Percentiles rank a stretch among this genome's conserved stretches.
These are phyloP conservation scores for Lacerta viridis DNA, from an alignment of 2,797 vertebrate species.

Conservation along the genomic window DNA sequence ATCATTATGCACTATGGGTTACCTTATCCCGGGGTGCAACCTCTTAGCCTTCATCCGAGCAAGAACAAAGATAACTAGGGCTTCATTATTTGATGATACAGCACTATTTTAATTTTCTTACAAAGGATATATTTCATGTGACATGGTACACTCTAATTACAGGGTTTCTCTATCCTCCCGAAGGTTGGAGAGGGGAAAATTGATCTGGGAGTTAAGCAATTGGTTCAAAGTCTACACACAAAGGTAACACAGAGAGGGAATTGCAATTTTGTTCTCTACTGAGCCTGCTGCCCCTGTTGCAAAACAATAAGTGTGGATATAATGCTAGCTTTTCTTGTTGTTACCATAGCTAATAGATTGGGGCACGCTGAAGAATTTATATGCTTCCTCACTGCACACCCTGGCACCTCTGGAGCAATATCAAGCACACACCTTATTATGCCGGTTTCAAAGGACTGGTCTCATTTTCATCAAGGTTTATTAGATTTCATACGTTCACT, in stretches of 20 bases:
- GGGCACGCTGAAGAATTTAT: neutral
- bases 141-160: neutral
- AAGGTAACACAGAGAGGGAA: slow-evolving; percentile 48
- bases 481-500: too few relatives aligned
- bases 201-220: slow-evolving; percentile 38
- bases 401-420: neutral
- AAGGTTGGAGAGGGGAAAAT: slow-evolving; percentile 61
- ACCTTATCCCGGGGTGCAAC: neutral
- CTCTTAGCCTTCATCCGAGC: neutral
- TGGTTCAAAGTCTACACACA: slow-evolving; percentile 30
- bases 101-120: neutral
- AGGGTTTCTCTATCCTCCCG: neutral
- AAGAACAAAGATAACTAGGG: neutral
- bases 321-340: neutral
- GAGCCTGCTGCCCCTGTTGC: slow-evolving; percentile 39
- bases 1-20: neutral
- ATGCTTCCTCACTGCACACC: neutral
- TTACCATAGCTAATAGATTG: neutral
- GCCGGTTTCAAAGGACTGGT: slow-evolving; percentile 37
- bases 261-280: slow-evolving; percentile 48
- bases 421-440: slow-evolving; percentile 2
- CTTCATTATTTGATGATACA: neutral
- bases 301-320: neutral
- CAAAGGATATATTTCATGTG: neutral
- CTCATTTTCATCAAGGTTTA: slow-evolving; percentile 4